Percentiles rank a stretch among this genome's conserved stretches.
Conservation (phyloP, 2,797 vertebrate species). For the Propithecus perrieri region DNA sequence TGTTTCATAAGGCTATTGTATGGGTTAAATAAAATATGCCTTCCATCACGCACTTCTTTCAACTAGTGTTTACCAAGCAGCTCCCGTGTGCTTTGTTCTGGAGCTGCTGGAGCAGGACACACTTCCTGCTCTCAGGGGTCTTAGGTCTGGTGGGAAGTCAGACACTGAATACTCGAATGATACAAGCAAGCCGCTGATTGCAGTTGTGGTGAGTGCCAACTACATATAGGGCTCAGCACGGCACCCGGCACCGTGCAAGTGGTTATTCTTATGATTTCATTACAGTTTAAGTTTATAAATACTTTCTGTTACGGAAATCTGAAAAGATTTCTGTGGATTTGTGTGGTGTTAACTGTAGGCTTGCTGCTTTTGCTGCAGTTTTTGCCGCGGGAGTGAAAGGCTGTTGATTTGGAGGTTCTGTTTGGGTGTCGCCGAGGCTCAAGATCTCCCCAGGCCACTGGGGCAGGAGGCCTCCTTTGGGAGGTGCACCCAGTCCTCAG, state of each 20-base stretch:
- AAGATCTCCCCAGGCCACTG: neutral
- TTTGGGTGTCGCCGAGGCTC: neutral
- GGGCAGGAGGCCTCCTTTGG: neutral
- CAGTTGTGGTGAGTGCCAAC: neutral
- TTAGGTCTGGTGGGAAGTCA: neutral
- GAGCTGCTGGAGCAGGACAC: neutral
- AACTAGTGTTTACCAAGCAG: neutral
- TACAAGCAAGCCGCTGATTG: neutral
- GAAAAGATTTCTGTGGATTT: neutral
- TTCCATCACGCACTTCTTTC: neutral
- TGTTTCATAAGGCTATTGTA: neutral
- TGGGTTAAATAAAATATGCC: neutral
- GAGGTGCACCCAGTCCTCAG: neutral
- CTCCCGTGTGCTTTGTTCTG: neutral
- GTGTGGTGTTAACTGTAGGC: neutral
- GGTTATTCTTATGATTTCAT: neutral
- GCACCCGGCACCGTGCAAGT: neutral
- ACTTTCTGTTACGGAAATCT: neutral
- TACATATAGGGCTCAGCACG: accelerated
- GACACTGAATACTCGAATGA: accelerated
- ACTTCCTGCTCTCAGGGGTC: neutral
- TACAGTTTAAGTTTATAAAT: neutral
- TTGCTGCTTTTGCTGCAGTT: neutral
- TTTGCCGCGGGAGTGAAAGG: neutral
- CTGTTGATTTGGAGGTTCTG: neutral